Evolutionary conservation across 1,140 invertebrate species (phyloP), one percentile per base, ranked within the genome.

Genomic region (Euschistus heros): DNA sequence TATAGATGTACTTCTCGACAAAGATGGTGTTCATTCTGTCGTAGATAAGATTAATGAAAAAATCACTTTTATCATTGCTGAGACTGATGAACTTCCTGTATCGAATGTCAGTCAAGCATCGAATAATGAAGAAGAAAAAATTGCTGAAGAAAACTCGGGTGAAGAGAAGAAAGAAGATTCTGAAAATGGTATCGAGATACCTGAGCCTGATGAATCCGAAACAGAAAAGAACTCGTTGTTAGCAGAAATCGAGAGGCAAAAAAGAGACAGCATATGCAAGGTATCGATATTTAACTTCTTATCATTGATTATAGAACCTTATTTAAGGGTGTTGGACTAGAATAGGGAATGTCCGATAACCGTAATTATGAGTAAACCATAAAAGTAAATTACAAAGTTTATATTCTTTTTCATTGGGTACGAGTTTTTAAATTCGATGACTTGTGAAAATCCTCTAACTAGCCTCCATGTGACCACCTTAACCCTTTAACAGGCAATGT

Each of bases 231-330:
- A 42, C 10, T 24, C 44, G 2, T 50, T 68, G 6, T 24, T 65
- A 24, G 84, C 84, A 6, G 87, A 90, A 72, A 84, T 88, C 26
- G 86, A 88, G 70, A 82, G 84, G 67, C 88, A 91, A 74, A 81
- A 85, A 67, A 82, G 82, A 63, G 80, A 81, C 20, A 91, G 88
- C 65, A 86, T 91, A 54, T 84, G 85, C 63, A 92, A 92, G 80
- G 89, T 88, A 75, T 76, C 71, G 64, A 63, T 27, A 4, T 13
- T 50, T 50, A 44, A 44, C 17, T 10, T 44, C n/a, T n/a, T n/a
- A n/a, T n/a, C n/a, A n/a, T n/a, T n/a, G n/a, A n/a, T n/a, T n/a
- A n/a, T n/a, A n/a, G n/a, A n/a, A n/a, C n/a, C n/a, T n/a, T n/a
- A n/a, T n/a, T n/a, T n/a, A n/a, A n/a, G n/a, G n/a, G n/a, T n/a